Percentiles rank a stretch among this genome's conserved stretches.
phyloP scores from a whole-genome alignment of 2,888 invertebrate species.

The Spatulosminthurus flaviceps region DNA sequence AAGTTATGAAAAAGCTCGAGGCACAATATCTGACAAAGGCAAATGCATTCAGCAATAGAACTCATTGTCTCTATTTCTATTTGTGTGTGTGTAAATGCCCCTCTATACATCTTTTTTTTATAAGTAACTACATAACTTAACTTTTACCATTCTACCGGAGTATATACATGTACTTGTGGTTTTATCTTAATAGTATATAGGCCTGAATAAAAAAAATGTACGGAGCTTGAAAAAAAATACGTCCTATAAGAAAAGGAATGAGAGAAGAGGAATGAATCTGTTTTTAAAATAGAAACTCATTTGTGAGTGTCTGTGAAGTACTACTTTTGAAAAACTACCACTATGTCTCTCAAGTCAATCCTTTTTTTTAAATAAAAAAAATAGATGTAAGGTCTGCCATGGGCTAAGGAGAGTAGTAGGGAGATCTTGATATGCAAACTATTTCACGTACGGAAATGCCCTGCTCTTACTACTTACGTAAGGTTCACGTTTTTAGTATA shows the following conservation, averaged over 20 bases:
- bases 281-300: conserved; percentile 41
- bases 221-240: background rate
- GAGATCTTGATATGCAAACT: background rate
- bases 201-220: background rate
- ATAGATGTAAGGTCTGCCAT: background rate
- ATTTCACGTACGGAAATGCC: background rate
- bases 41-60: background rate
- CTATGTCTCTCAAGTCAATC: background rate
- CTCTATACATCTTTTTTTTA: no score
- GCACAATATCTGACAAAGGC: background rate
- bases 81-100: background rate
- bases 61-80: background rate
- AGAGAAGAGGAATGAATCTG: background rate
- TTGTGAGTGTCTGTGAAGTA: conserved; percentile 39
- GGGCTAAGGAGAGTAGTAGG: no score
- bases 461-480: no score
- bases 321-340: conserved; percentile 27
- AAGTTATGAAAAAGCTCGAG: conserved; percentile 13
- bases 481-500: no score
- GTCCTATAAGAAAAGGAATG: background rate
- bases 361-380: background rate
- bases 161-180: no score
- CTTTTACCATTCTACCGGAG: no score
- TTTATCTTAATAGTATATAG: no score
- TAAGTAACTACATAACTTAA: no score